These are phyloP conservation scores for Spilarctia lutea DNA, from an alignment of 2,888 invertebrate genomes.

Conservation along the genomic window DNA sequence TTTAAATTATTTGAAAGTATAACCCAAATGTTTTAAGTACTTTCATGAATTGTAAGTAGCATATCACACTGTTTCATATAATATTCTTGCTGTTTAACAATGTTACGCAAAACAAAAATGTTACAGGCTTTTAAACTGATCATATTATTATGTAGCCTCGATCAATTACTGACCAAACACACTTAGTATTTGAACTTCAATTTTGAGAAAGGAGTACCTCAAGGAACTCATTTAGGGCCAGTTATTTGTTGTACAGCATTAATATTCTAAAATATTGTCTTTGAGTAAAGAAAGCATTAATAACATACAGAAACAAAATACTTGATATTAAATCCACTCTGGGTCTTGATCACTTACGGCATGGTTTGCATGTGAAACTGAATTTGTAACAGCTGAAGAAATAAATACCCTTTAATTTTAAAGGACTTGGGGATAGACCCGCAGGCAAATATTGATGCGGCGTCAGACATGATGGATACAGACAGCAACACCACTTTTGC, in stretches of 20 bases:
- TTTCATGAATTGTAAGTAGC: conserved; percentile 4
- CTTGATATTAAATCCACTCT: neutral
- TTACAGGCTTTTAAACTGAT: conserved; percentile 5
- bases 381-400: neutral
- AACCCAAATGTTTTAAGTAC: neutral
- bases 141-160: neutral
- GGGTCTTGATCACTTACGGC: neutral
- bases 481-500: conserved; percentile 96
- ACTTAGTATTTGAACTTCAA: neutral
- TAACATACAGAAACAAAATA: neutral
- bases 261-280: neutral
- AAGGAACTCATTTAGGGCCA: conserved; percentile 2
- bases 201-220: conserved; percentile 1
- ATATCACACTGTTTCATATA: neutral
- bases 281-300: neutral
- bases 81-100: neutral
- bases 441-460: conserved; percentile 94
- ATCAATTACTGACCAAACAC: neutral
- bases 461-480: conserved; percentile 94
- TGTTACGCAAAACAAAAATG: conserved; percentile 10
- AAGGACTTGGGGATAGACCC: conserved; percentile 24
- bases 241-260: neutral
- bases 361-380: conserved; percentile 6
- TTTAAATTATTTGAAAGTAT: too few relatives aligned
- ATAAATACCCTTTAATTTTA: conserved; percentile 15